Evolutionary conservation across 2,888 invertebrate species (phyloP).

Genomic region (Caenorhabditis sulstoni): DNA sequence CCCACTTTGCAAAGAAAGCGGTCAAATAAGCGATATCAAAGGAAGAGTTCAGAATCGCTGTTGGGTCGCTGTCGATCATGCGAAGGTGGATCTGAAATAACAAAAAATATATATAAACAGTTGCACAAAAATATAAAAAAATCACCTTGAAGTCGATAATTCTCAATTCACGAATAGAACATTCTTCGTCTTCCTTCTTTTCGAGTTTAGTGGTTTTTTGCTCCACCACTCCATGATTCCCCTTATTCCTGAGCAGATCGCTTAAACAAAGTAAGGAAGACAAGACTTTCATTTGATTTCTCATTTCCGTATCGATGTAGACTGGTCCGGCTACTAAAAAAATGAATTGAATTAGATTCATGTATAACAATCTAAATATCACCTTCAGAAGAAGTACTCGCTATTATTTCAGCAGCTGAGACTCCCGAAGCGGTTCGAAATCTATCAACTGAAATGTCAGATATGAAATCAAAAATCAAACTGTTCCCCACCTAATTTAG

Average conservation of each 20-base stretch:
- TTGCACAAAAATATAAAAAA: constrained; percentile 50
- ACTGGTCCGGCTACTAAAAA: constrained; percentile 40
- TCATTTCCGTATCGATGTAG: constrained; percentile 47
- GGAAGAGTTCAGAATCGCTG: constrained; percentile 41
- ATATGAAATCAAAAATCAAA: constrained; percentile 47
- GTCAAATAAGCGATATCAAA: constrained; percentile 43
- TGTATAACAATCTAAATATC: constrained; percentile 51
- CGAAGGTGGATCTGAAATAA: constrained; percentile 55
- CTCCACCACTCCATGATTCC: constrained; percentile 44
- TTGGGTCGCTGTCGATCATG: constrained; percentile 46
- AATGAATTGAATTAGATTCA: constrained; percentile 51
- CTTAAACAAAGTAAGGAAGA: constrained; percentile 42
- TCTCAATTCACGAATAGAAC: constrained; percentile 48
- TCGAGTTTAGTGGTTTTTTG: constrained; percentile 39
- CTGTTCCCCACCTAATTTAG: constrained; percentile 51
- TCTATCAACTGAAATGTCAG: constrained; percentile 47
- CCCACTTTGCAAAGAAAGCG: constrained; percentile 39
- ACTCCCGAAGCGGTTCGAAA: constrained; percentile 52
- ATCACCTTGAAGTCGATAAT: constrained; percentile 42
- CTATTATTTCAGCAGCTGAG: constrained; percentile 45
- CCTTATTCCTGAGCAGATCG: constrained; percentile 42
- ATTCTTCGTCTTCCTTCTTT: constrained; percentile 40
- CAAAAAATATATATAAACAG: constrained; percentile 51
- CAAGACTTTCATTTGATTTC: constrained; percentile 40
- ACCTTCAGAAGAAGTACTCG: constrained; percentile 43